Conservation (phyloP, 2,888 invertebrate genomes). For the Drosophila neonasuta region DNA sequence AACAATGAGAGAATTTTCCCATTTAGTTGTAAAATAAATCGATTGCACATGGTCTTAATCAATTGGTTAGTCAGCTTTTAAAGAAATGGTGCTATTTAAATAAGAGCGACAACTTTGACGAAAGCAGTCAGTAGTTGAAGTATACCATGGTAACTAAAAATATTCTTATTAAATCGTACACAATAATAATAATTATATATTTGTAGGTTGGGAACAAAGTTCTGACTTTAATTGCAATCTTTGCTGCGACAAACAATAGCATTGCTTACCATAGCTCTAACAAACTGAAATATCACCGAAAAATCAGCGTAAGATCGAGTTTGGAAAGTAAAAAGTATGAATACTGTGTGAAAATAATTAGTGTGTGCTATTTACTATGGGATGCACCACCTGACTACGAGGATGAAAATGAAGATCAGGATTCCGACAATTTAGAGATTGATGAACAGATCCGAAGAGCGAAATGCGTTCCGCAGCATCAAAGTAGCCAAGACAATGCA, state of each 20-base stretch:
- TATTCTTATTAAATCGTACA: neutral
- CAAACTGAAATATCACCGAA: neutral
- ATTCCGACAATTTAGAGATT: neutral
- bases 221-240: neutral
- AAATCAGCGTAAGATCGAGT: neutral
- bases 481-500: neutral
- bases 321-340: constrained; percentile 12
- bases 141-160: constrained; percentile 4
- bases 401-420: neutral
- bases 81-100: neutral
- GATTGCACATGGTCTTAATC: constrained; percentile 3
- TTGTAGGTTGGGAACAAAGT: constrained; percentile 1
- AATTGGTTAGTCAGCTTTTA: neutral
- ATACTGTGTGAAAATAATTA: constrained; percentile 35
- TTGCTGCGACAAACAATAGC: neutral
- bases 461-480: constrained; percentile 23
- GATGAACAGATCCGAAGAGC: neutral
- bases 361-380: constrained; percentile 23
- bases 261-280: neutral
- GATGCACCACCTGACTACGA: constrained; percentile 30
- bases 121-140: neutral
- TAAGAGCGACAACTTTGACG: neutral
- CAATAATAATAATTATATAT: neutral
- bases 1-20: neutral
- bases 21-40: neutral